These are phyloP conservation scores for Poecilia gillii DNA, from an alignment of 2,797 vertebrate species.

Conservation along the genomic window DNA sequence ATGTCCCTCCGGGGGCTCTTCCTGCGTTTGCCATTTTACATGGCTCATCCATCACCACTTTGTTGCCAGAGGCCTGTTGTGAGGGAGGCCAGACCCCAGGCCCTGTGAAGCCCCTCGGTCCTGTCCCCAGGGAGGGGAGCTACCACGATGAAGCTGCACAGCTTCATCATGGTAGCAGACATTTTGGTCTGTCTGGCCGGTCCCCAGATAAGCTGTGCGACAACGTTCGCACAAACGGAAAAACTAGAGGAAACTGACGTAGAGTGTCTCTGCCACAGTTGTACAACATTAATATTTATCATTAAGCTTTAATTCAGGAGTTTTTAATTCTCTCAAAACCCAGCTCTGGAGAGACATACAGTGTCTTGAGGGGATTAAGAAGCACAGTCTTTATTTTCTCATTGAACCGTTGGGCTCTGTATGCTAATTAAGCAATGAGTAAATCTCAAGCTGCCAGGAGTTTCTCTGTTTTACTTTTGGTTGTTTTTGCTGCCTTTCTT, in stretches of 20 bases:
- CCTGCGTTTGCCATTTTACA: constrained; percentile 30
- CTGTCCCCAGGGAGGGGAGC: constrained; percentile 21
- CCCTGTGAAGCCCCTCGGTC: constrained; percentile 16
- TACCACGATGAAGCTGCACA: constrained; percentile 29
- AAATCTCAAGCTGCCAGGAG: neutral
- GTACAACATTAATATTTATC: neutral
- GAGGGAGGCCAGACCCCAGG: constrained; percentile 33
- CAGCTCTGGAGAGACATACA: neutral
- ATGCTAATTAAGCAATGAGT: neutral
- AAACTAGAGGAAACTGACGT: neutral
- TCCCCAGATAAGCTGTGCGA: constrained; percentile 13
- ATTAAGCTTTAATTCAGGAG: neutral
- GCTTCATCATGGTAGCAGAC: too few relatives aligned
- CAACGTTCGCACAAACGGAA: constrained; percentile 14
- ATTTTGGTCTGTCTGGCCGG: constrained; percentile 23
- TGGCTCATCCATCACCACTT: constrained; percentile 59
- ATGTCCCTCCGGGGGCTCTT: constrained; percentile 40
- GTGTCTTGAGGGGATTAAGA: neutral
- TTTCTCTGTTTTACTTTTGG: neutral
- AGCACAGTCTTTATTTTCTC: neutral
- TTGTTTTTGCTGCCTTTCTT: neutral
- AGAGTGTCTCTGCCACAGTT: neutral
- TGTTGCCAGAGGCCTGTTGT: constrained; percentile 52
- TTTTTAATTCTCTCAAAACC: neutral
- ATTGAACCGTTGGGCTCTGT: neutral